Base-by-base conservation (phyloP, 2,113 vertebrate species). In the Lophochroa leadbeateri region DNA sequence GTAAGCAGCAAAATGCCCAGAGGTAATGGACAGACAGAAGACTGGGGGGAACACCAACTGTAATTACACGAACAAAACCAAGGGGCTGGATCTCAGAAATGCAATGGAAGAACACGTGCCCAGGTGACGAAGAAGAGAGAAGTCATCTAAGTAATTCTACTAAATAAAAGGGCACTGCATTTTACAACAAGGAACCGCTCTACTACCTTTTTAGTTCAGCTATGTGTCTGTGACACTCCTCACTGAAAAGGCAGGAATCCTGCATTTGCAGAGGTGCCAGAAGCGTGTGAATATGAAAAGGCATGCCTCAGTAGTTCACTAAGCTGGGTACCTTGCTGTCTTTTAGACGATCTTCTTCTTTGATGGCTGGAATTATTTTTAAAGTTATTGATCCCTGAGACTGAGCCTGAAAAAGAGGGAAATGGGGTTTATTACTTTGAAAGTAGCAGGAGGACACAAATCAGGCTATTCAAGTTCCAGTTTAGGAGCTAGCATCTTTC, bases 371-470 rank as follows among this genome's bases (percentile, higher is more conserved):
- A 92, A 99, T 99, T 77, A 99, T 99, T 97, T 99, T 99, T 92
- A 99, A 94, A 4, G 99, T 99, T 97, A 99, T 99, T 37, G 99
- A 99, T 60, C 99, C 99, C 96, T 99, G 99, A 71, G 99, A 99
- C 83, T 99, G 99, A 21, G 99, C 99, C 99, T 99, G 97, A 65
- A 65, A 71, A 24, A 77, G 61, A 96, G 23, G 94, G 11, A 91
- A 61, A 58, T 4, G 57, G 57, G 10, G 1, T 15, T 55, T 58
- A 84, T 86, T 28, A 91, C 31, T 79, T 69, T 23, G 72, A 78
- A 72, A 41, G 52, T 37, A 93, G 33, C 17, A 70, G 29, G 37
- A 81, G 68, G 78, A 76, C 14, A 63, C 13, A 68, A 25, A 3
- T n/a, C 60, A 90, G 82, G 72, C 28, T 57, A 21, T 13, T 65